These are phyloP conservation scores for Oceanodroma tethys DNA, from an alignment of 2,113 vertebrate genomes.

Conservation along the genomic window DNA sequence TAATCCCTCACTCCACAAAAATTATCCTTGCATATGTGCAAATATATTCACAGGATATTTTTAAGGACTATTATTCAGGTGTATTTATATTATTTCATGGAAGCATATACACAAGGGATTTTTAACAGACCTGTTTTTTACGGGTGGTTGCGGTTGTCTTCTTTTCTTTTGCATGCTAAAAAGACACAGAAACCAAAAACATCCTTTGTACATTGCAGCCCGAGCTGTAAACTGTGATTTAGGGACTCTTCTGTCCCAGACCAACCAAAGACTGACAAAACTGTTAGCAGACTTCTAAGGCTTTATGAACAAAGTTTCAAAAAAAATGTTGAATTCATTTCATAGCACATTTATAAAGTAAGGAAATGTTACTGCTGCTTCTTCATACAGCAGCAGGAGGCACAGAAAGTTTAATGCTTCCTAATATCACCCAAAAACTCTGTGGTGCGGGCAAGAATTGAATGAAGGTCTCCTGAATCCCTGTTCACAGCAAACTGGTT, in stretches of 20 bases:
- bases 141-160: neutral
- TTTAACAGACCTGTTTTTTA: neutral
- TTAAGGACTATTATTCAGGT: neutral
- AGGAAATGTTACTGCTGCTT: neutral
- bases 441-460: neutral
- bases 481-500: neutral
- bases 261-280: neutral
- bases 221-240: neutral
- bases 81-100: neutral
- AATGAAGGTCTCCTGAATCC: neutral
- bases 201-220: neutral
- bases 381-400: neutral
- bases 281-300: neutral
- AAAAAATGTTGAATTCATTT: neutral
- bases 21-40: neutral
- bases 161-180: neutral
- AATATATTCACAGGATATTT: neutral
- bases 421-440: neutral
- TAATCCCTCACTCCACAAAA: neutral
- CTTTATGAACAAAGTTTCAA: accelerated
- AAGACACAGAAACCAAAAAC: neutral
- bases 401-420: neutral
- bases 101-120: neutral
- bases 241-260: neutral
- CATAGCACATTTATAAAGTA: neutral